phyloP scores from a whole-genome alignment of 2,888 invertebrate genomes.

The Andrena fulva region DNA sequence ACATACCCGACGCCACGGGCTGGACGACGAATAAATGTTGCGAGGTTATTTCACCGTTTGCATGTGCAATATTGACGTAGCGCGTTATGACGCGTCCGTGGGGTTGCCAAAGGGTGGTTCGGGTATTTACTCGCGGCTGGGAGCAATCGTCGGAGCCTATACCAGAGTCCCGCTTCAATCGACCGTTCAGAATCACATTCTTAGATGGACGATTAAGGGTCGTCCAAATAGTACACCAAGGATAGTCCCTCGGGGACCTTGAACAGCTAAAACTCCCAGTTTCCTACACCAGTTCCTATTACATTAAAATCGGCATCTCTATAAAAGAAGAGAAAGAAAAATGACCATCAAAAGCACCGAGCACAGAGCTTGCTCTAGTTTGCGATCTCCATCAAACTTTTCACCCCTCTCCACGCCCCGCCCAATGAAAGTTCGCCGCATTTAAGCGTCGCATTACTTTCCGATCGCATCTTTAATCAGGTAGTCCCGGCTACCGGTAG shows the following conservation, averaged over 20 bases:
- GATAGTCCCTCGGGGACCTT: background rate
- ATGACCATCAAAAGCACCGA: background rate
- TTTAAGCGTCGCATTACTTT: slow-evolving; percentile 11
- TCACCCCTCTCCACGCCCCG: background rate
- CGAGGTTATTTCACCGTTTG: slow-evolving; percentile 36
- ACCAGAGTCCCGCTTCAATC: background rate
- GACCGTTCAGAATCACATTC: background rate
- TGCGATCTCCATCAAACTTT: background rate
- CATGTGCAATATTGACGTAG: slow-evolving; percentile 33
- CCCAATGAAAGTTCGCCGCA: background rate
- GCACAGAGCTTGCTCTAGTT: background rate
- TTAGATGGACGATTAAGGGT: background rate
- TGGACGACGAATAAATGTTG: slow-evolving; percentile 33
- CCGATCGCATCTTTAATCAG: slow-evolving; percentile 26
- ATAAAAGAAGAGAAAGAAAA: background rate
- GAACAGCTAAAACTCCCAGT: background rate
- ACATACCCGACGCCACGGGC: no score
- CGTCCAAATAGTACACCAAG: background rate
- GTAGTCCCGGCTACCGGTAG: background rate
- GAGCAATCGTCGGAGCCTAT: no score
- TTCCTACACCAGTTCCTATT: background rate
- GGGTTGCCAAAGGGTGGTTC: no score
- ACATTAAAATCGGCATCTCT: background rate
- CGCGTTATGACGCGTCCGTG: slow-evolving; percentile 7
- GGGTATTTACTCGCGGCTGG: no score